These are phyloP conservation scores for Drosophila yakuba DNA, from an alignment of 1,140 invertebrate genomes.

Conservation along the genomic window DNA sequence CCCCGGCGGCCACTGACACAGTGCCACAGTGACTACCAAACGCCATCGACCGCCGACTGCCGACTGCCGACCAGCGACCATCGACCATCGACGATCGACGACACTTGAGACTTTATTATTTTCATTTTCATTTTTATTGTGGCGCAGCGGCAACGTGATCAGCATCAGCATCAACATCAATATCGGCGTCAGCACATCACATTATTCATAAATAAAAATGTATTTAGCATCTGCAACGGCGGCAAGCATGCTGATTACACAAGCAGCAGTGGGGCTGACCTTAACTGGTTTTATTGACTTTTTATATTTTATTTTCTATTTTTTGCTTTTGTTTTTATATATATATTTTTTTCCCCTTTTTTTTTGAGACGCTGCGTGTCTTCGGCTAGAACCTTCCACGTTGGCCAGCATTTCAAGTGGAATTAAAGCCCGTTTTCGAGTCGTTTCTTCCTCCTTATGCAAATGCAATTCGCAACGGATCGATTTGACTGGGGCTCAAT, in stretches of 20 bases:
- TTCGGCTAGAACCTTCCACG: conserved; percentile 71
- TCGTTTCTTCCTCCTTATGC: conserved; percentile 45
- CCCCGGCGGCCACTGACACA: conserved; percentile 77
- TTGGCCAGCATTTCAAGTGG: conserved; percentile 57
- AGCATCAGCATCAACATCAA: conserved; percentile 46
- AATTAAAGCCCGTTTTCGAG: not conserved
- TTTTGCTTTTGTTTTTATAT: not conserved
- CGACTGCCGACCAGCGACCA: too few relatives aligned
- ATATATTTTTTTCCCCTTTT: not conserved
- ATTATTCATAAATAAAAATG: conserved; percentile 80
- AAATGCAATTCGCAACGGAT: conserved; percentile 46
- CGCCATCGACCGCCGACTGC: conserved; percentile 12
- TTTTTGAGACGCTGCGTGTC: conserved; percentile 15
- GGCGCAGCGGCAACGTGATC: conserved; percentile 72
- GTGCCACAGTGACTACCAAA: conserved; percentile 68
- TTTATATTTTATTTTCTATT: conserved; percentile 60
- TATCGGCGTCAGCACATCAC: conserved; percentile 44
- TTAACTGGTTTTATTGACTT: conserved; percentile 83
- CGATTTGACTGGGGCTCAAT: conserved; percentile 29
- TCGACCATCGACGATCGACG: conserved; percentile 21
- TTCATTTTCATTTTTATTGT: conserved; percentile 75
- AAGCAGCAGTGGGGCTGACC: conserved; percentile 61
- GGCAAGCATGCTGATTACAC: conserved; percentile 78
- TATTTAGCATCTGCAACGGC: conserved; percentile 75
- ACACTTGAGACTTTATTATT: conserved; percentile 79